Percentiles rank a stretch among this genome's conserved stretches.
Conservation (phyloP, 2,888 invertebrate genomes). For the Mycalesis mineus region DNA sequence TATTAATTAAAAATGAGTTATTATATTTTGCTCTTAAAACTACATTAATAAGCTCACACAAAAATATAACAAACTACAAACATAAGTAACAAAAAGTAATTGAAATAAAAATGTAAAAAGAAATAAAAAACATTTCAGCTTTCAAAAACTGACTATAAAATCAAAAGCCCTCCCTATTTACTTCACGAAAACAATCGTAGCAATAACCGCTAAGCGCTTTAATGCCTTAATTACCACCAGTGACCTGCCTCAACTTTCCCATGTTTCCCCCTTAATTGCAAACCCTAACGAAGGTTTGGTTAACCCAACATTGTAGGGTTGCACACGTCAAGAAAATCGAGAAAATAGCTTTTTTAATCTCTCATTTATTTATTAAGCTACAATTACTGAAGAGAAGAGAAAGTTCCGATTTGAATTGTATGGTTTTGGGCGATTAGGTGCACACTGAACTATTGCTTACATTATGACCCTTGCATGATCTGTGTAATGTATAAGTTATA, state of each 20-base stretch:
- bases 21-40: too few species aligned
- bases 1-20: too few species aligned
- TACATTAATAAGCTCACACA: not conserved
- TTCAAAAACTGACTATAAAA: not conserved
- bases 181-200: slow-evolving; percentile 26
- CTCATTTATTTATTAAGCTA: too few species aligned
- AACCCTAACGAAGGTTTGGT: slow-evolving; percentile 74
- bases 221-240: slow-evolving; percentile 41
- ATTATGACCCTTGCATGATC: too few species aligned
- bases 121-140: not conserved
- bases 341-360: not conserved
- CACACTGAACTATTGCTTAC: too few species aligned
- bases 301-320: slow-evolving; percentile 60
- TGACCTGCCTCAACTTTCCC: slow-evolving; percentile 73
- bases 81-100: too few species aligned
- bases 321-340: not conserved
- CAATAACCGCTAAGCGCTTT: slow-evolving; percentile 31
- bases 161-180: not conserved
- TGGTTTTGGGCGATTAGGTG: too few species aligned
- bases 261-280: slow-evolving; percentile 67
- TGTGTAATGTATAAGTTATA: too few species aligned
- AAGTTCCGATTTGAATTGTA: too few species aligned
- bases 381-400: too few species aligned
- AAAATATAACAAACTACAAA: too few species aligned
- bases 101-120: not conserved